Conservation (phyloP, 2,888 invertebrate species). For the Diplazon laetatorius region DNA sequence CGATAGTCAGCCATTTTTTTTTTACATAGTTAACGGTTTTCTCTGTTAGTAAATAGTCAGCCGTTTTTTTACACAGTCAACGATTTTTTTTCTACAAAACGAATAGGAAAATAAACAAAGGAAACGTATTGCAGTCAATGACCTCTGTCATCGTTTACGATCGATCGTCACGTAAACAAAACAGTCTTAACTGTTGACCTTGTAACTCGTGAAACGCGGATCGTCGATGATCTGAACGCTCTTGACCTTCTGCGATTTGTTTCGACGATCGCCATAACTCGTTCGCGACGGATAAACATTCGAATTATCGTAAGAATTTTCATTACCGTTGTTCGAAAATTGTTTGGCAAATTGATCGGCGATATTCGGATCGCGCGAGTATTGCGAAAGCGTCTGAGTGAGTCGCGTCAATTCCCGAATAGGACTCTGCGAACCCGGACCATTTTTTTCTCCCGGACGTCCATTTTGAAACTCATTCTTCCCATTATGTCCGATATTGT, state of each 20-base stretch:
- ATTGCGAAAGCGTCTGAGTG: constrained; percentile 70
- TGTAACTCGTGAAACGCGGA: constrained; percentile 72
- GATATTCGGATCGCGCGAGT: constrained; percentile 62
- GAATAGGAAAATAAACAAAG: constrained; percentile 2
- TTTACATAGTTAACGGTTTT: too few relatives aligned
- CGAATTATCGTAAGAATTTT: constrained; percentile 51
- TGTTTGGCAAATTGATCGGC: constrained; percentile 53
- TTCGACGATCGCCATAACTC: constrained; percentile 56
- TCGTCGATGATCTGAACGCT: constrained; percentile 79
- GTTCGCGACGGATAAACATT: constrained; percentile 47
- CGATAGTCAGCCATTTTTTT: too few relatives aligned
- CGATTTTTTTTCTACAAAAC: too few relatives aligned
- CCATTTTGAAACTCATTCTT: constrained; percentile 69
- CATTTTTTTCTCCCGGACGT: constrained; percentile 34
- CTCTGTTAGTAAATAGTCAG: too few relatives aligned
- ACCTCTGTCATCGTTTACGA: too few relatives aligned
- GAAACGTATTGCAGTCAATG: too few relatives aligned
- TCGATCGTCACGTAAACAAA: not conserved
- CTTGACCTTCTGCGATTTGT: constrained; percentile 75
- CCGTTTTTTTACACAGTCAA: too few relatives aligned
- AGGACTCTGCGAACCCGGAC: constrained; percentile 64
- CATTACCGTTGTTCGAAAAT: constrained; percentile 36
- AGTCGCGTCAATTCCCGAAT: constrained; percentile 75
- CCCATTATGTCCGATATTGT: constrained; percentile 64
- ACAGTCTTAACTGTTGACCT: constrained; percentile 55